phyloP scores from a whole-genome alignment of 2,797 vertebrate species.

The Sebastolobus alascanus region DNA sequence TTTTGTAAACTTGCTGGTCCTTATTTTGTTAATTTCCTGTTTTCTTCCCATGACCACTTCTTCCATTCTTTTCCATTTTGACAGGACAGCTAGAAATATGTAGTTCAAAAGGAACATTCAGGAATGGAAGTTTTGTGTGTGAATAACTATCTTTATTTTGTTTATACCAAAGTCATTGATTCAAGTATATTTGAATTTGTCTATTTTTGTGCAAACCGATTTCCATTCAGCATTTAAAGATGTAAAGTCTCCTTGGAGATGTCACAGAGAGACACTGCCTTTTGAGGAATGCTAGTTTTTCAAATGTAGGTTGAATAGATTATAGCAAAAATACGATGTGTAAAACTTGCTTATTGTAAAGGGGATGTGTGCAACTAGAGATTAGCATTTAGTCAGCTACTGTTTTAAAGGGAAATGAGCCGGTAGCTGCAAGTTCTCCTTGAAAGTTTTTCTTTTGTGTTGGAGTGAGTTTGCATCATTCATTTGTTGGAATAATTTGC shows the following conservation, averaged over 20 bases:
- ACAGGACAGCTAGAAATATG: slow-evolving; percentile 22
- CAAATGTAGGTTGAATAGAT: slow-evolving; percentile 68
- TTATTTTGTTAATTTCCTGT: slow-evolving; percentile 29
- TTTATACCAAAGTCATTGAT: slow-evolving; percentile 86
- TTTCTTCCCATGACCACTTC: slow-evolving; percentile 52
- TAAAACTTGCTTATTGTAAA: slow-evolving; percentile 68
- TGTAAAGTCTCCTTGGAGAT: slow-evolving; percentile 41
- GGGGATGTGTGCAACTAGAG: slow-evolving; percentile 83
- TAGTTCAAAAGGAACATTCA: slow-evolving; percentile 63
- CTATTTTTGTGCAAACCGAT: slow-evolving; percentile 56
- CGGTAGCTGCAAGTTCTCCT: slow-evolving; percentile 57
- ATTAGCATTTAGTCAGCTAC: slow-evolving; percentile 66
- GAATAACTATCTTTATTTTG: slow-evolving; percentile 59
- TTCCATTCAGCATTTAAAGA: slow-evolving; percentile 65
- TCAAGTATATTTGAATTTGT: slow-evolving; percentile 56
- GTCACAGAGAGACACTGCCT: slow-evolving; percentile 72
- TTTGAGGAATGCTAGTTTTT: slow-evolving; percentile 62
- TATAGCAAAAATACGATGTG: slow-evolving; percentile 42
- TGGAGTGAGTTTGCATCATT: slow-evolving; percentile 12
- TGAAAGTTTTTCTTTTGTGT: slow-evolving; percentile 25
- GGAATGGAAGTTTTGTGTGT: slow-evolving; percentile 46
- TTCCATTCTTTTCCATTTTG: slow-evolving; percentile 58
- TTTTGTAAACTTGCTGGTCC: background rate
- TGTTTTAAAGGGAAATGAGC: slow-evolving; percentile 69
- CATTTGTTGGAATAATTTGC: slow-evolving; percentile 41